Percentiles rank a stretch among this genome's conserved stretches.
Evolutionary conservation across 2,797 vertebrate genomes (phyloP).

Genomic region (Euphonia xanthogaster): DNA sequence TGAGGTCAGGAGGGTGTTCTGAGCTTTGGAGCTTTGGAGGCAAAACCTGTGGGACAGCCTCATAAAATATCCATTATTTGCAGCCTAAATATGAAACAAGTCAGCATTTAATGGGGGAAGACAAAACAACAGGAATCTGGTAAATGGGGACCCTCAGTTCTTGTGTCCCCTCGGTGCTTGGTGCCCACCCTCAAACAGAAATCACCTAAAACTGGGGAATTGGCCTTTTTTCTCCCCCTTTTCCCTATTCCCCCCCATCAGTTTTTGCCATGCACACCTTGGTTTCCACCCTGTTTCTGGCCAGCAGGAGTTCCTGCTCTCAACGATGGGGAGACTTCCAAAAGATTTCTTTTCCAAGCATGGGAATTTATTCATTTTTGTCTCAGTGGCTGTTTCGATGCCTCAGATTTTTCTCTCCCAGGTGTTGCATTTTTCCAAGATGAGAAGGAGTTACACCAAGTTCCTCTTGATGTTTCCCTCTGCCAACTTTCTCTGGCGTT

Average conservation of each 20-base stretch:
- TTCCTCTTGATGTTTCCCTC: no score
- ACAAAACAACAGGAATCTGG: neutral
- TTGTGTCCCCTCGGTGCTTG: neutral
- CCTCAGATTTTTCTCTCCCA: no score
- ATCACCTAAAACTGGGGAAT: accelerated
- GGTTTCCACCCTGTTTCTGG: neutral
- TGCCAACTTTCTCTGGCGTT: no score
- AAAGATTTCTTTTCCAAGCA: no score
- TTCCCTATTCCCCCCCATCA: accelerated
- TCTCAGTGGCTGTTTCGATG: no score
- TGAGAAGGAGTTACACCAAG: no score
- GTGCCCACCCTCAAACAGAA: neutral
- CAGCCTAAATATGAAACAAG: neutral
- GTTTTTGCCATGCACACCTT: neutral
- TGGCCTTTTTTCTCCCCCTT: neutral
- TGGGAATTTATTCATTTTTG: no score
- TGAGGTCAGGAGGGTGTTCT: neutral
- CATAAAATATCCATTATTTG: accelerated
- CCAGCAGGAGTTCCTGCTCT: neutral
- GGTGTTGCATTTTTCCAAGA: no score
- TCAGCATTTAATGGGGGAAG: neutral
- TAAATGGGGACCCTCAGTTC: neutral
- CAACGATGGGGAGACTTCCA: neutral
- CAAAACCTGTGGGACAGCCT: neutral
- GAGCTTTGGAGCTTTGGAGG: neutral